These are phyloP conservation scores for Chesias legatella DNA, from an alignment of 2,888 invertebrate genomes.

Conservation along the genomic window DNA sequence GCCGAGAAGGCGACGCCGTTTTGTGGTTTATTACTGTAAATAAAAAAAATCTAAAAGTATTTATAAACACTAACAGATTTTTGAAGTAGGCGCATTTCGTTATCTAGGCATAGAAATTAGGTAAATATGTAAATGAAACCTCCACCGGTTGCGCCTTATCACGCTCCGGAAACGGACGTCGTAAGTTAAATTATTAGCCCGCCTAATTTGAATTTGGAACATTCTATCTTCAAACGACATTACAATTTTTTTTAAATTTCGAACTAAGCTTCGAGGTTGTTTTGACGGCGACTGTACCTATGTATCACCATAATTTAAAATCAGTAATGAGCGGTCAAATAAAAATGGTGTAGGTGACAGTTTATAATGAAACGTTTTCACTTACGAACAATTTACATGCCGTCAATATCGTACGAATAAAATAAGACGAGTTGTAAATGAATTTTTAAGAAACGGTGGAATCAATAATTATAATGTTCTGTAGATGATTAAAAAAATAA, in stretches of 20 bases:
- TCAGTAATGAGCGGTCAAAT: constrained; percentile 24
- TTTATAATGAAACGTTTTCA: constrained; percentile 24
- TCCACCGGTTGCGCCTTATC: constrained; percentile 3
- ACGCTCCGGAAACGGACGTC: constrained; percentile 9
- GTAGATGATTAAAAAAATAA: too few relatives aligned
- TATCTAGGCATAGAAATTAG: too few relatives aligned
- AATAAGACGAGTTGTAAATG: background rate
- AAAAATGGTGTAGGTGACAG: constrained; percentile 27
- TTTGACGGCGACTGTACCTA: constrained; percentile 10
- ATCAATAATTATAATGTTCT: background rate
- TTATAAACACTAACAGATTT: too few relatives aligned
- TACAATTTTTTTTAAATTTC: too few relatives aligned
- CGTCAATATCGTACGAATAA: constrained; percentile 14
- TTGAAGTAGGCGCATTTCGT: too few relatives aligned
- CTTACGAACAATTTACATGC: constrained; percentile 20
- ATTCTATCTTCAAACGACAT: too few relatives aligned
- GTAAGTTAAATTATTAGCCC: background rate
- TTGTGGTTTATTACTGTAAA: too few relatives aligned
- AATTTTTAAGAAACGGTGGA: background rate
- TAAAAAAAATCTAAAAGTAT: too few relatives aligned
- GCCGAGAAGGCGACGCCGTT: too few relatives aligned
- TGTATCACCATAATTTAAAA: constrained; percentile 19
- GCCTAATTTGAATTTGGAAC: too few relatives aligned
- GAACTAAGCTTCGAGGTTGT: background rate
- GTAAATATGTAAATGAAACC: background rate